These are phyloP conservation scores for Lerista edwardsae DNA, from an alignment of 2,797 vertebrate species.

Conservation along the genomic window DNA sequence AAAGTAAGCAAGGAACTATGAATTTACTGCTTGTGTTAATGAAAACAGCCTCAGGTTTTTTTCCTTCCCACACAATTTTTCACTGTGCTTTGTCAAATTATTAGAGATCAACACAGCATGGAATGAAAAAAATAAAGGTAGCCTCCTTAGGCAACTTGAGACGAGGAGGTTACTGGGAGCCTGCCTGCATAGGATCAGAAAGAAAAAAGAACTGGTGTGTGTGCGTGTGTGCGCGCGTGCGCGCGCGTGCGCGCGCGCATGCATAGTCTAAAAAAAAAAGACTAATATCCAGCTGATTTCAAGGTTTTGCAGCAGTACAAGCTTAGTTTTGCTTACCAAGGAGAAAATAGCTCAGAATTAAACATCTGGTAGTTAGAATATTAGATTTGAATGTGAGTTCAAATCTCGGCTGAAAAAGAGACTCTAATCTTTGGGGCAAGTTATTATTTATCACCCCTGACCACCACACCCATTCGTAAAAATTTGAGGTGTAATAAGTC, in stretches of 20 bases:
- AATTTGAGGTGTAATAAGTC: too few species aligned
- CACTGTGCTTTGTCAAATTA: conserved; percentile 54
- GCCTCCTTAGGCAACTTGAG: conserved; percentile 33
- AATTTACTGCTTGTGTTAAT: conserved; percentile 55
- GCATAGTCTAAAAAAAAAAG: conserved; percentile 11
- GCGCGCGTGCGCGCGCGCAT: background rate
- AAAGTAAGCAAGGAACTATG: conserved; percentile 53
- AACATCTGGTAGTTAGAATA: too few species aligned
- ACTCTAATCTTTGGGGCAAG: background rate
- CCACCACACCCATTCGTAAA: too few species aligned
- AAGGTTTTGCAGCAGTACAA: background rate
- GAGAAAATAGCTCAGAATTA: background rate
- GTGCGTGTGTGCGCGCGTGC: too few species aligned
- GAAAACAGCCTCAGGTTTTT: conserved; percentile 60
- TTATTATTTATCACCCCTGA: background rate
- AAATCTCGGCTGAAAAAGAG: background rate
- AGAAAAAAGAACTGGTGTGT: conserved; percentile 8
- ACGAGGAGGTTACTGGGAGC: conserved; percentile 35
- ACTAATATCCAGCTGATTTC: background rate
- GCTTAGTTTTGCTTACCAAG: background rate
- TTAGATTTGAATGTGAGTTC: background rate
- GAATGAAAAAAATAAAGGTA: conserved; percentile 40
- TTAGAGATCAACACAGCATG: conserved; percentile 42
- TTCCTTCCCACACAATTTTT: conserved; percentile 59
- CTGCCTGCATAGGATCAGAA: conserved; percentile 13